Evolutionary conservation across 1,140 invertebrate species (phyloP).

Genomic region (Macrocentrus cingulum): DNA sequence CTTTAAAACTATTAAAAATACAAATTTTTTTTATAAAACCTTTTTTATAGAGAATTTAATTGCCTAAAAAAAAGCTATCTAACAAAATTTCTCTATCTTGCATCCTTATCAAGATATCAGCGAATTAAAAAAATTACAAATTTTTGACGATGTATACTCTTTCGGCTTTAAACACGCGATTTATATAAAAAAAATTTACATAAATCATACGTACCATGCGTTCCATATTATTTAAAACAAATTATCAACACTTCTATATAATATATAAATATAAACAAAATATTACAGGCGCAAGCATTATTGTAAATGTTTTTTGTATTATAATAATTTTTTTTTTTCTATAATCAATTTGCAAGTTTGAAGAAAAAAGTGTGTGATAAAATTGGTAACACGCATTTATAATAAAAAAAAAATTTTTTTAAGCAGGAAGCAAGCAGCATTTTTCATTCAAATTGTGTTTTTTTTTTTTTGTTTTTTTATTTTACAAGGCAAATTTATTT

Average conservation of each 20-base stretch:
- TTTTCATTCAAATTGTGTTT: conserved; percentile 14
- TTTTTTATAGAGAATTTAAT: too few relatives aligned
- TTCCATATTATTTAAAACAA: conserved; percentile 31
- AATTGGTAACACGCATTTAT: conserved; percentile 12
- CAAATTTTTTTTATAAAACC: too few relatives aligned
- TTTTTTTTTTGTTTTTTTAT: conserved; percentile 47
- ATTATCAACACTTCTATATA: too few relatives aligned
- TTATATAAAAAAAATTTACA: conserved; percentile 38
- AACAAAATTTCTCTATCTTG: too few relatives aligned
- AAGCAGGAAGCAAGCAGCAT: conserved; percentile 50
- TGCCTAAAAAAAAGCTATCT: too few relatives aligned
- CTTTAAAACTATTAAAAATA: too few relatives aligned
- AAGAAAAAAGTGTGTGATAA: background rate
- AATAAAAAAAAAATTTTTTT: conserved; percentile 39
- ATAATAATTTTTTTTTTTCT: conserved; percentile 18
- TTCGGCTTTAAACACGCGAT: too few relatives aligned
- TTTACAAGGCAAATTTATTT: conserved; percentile 56
- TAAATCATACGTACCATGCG: conserved; percentile 52
- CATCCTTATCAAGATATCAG: too few relatives aligned
- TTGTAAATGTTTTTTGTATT: conserved; percentile 1
- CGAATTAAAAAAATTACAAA: too few relatives aligned
- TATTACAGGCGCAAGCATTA: conserved; percentile 9
- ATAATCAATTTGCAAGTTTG: conserved; percentile 13
- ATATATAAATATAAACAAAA: background rate
- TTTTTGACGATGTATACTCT: too few relatives aligned